Evolutionary conservation across 2,113 vertebrate species (phyloP), one percentile per base, ranked within the genome.

Genomic region (Merops nubicus): DNA sequence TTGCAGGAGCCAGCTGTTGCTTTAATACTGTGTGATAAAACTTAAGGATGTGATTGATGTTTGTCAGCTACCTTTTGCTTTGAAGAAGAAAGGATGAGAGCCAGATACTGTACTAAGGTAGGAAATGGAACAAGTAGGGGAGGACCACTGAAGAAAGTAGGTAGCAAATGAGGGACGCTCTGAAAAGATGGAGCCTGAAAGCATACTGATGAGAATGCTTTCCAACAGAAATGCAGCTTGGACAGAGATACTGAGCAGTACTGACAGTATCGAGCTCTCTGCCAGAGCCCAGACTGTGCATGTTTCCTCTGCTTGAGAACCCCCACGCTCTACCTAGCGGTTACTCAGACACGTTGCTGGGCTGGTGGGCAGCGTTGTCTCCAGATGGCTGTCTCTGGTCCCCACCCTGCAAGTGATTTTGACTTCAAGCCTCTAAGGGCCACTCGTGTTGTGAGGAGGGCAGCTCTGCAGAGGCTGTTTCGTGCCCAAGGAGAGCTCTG

Each of bases 401-500:
- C 51, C 84, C 63, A 81, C 83, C 75, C 51, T 85, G 63, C 53
- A 50, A 91, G 60, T 2, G 1, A 73, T 68, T 92, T 72, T 88
- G 88, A 94, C 86, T 95, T 85, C 70, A 65, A 5, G 56, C 65
- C 70, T 92, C 59, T 47, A 25, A 84, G 0, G 20, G 76, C 85
- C 88, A 72, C 79, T 85, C 2, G 7, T 67, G 51, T 72, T 92
- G 75, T 56, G 82, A 85, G 87, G 91, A 95, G 85, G 88, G 85
- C 91, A 95, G 93, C 89, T 94, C 83, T 80, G 83, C 67, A 82
- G 91, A 91, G 85, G 80, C 80, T 93, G 59, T 74, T 93, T 89
- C 90, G 82, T 91, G 85, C 87, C 88, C 91, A 91, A 86, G 85
- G 93, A 96, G 91, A 91, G 76, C 79, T 94, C 88, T 96, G 85